These are phyloP conservation scores for Conistra vaccinii DNA, from an alignment of 2,888 invertebrate genomes.

Conservation along the genomic window DNA sequence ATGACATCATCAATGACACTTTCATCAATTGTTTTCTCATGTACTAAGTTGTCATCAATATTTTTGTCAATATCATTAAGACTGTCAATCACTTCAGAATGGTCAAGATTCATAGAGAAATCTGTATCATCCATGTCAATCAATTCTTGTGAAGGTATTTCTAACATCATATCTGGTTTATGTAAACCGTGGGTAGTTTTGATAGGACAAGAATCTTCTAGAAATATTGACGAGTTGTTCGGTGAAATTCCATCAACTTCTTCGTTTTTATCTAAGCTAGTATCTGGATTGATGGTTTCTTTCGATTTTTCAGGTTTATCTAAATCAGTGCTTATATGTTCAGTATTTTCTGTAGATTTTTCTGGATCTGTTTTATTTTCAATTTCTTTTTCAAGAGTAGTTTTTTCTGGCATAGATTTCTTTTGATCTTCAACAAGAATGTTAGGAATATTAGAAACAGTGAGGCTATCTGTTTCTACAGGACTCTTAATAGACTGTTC, in stretches of 20 bases:
- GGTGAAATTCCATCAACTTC: slow-evolving; percentile 13
- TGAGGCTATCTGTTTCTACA: neutral
- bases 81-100: slow-evolving; percentile 42
- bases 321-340: neutral
- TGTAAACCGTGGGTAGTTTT: slow-evolving; percentile 74
- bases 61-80: slow-evolving; percentile 30
- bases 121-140: slow-evolving; percentile 75
- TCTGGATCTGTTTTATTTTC: slow-evolving; percentile 5
- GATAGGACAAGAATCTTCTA: slow-evolving; percentile 13
- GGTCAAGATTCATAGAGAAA: slow-evolving; percentile 55
- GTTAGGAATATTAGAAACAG: neutral
- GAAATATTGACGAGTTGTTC: neutral
- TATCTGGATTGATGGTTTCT: slow-evolving; percentile 8
- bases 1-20: neutral
- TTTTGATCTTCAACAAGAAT: neutral
- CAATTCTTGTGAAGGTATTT: slow-evolving; percentile 83
- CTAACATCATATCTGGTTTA: slow-evolving; percentile 84
- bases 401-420: neutral
- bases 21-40: neutral
- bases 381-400: neutral
- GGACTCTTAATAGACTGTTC: neutral
- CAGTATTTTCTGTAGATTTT: neutral
- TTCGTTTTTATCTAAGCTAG: slow-evolving; percentile 9
- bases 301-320: slow-evolving; percentile 10
- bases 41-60: neutral